These are phyloP conservation scores for Conger conger DNA, from an alignment of 2,113 vertebrate genomes.

Conservation along the genomic window DNA sequence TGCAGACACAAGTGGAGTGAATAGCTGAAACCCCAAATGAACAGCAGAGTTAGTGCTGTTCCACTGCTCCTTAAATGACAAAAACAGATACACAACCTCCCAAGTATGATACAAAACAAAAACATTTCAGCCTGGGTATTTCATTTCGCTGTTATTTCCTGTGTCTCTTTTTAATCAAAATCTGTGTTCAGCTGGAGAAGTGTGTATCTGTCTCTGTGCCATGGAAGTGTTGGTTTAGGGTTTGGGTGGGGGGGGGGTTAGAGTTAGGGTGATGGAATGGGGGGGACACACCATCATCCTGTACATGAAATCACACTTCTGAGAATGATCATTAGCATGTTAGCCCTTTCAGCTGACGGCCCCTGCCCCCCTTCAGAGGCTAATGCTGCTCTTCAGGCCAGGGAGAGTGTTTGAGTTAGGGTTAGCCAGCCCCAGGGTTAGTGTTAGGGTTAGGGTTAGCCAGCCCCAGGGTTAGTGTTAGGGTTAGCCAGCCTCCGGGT, in stretches of 20 bases:
- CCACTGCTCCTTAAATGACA: neutral
- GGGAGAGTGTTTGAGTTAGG: too few species aligned
- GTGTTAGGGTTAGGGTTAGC: too few species aligned
- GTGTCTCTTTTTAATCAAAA: too few species aligned
- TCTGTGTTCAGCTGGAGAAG: neutral
- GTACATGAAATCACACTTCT: neutral
- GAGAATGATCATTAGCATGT: neutral
- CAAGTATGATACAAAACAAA: neutral
- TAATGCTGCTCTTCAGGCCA: too few species aligned
- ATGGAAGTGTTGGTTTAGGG: neutral
- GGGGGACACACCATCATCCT: too few species aligned
- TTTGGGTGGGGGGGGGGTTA: too few species aligned
- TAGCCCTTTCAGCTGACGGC: neutral
- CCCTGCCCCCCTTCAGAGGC: too few species aligned
- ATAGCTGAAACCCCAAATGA: constrained; percentile 35
- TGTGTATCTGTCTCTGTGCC: neutral
- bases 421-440: too few species aligned
- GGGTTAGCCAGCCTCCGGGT: too few species aligned
- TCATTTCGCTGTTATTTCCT: neutral
- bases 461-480: too few species aligned
- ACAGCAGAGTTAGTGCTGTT: neutral
- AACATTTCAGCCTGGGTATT: neutral
- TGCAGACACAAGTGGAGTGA: constrained; percentile 41
- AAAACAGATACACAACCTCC: neutral
- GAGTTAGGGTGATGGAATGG: too few species aligned